A percentile compares a stretch with the other conserved stretches of the same genome.
These are phyloP conservation scores for Myotis planiceps DNA, from an alignment of 2,797 vertebrate species.

Conservation along the genomic window DNA sequence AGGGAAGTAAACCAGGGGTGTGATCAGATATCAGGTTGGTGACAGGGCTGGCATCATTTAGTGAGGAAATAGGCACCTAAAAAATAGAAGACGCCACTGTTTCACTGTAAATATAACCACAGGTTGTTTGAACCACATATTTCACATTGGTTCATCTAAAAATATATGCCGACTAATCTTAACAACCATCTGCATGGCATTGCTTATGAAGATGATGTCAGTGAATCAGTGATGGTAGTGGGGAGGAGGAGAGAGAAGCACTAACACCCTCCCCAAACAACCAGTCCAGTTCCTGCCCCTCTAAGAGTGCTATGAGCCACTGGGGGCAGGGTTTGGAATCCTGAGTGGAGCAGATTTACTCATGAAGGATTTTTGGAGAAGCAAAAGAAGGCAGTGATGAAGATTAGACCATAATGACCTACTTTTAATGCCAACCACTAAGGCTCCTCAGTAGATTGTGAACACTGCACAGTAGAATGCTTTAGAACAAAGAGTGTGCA, in stretches of 20 bases:
- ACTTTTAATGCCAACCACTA: slow-evolving; percentile 7
- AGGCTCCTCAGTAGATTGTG: not conserved
- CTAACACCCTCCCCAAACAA: not conserved
- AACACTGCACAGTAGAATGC: slow-evolving; percentile 6
- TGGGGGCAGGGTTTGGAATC: not conserved
- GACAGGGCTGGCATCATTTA: not conserved
- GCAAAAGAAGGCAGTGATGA: not conserved
- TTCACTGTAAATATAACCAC: not conserved
- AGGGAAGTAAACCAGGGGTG: not conserved
- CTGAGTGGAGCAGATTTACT: not conserved
- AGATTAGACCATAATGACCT: slow-evolving; percentile 13
- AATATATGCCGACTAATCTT: not conserved
- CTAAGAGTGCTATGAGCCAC: rapidly evolving
- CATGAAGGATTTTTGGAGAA: not conserved
- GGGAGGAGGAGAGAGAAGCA: not conserved
- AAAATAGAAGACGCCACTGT: not conserved
- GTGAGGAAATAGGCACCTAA: not conserved
- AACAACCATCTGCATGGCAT: not conserved
- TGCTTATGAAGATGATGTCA: not conserved
- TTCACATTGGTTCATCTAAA: not conserved
- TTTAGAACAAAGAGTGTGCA: slow-evolving; percentile 56
- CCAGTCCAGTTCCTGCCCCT: not conserved
- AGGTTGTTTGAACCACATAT: not conserved
- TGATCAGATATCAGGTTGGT: not conserved
- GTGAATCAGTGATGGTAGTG: not conserved